These are phyloP conservation scores for Elgaria multicarinata DNA, from an alignment of 2,113 vertebrate genomes.

Conservation along the genomic window DNA sequence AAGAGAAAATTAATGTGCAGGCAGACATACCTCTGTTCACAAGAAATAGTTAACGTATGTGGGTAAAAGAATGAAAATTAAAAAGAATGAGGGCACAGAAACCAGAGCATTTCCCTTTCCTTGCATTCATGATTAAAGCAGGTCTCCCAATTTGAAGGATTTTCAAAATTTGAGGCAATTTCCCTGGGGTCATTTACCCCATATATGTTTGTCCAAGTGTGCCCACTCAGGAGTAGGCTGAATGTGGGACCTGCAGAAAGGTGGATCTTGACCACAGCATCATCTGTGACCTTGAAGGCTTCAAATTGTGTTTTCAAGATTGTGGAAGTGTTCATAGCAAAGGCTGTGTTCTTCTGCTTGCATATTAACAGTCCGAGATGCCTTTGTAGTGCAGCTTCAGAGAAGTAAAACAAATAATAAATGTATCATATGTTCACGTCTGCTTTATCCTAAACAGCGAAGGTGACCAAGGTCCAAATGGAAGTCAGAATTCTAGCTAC, in stretches of 20 bases:
- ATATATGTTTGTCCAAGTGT: not conserved
- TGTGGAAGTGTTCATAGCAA: not conserved
- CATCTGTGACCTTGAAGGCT: not conserved
- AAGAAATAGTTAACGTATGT: not conserved
- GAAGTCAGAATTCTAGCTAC: constrained; percentile 98
- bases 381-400: not conserved
- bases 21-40: not conserved
- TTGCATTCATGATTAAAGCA: not conserved
- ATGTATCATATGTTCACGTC: constrained; percentile 35
- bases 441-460: constrained; percentile 84
- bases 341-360: not conserved
- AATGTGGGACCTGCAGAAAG: not conserved
- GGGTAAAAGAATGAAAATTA: not conserved
- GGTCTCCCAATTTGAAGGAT: not conserved
- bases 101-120: not conserved
- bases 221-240: not conserved
- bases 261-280: not conserved
- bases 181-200: not conserved
- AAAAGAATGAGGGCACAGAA: not conserved
- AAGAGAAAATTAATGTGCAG: not conserved
- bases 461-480: constrained; percentile 97
- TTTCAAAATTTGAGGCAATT: not conserved
- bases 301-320: not conserved
- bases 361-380: not conserved
- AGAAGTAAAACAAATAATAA: not conserved